Evolutionary conservation across 2,113 vertebrate genomes (phyloP).

Genomic region (Microcebus murinus): DNA sequence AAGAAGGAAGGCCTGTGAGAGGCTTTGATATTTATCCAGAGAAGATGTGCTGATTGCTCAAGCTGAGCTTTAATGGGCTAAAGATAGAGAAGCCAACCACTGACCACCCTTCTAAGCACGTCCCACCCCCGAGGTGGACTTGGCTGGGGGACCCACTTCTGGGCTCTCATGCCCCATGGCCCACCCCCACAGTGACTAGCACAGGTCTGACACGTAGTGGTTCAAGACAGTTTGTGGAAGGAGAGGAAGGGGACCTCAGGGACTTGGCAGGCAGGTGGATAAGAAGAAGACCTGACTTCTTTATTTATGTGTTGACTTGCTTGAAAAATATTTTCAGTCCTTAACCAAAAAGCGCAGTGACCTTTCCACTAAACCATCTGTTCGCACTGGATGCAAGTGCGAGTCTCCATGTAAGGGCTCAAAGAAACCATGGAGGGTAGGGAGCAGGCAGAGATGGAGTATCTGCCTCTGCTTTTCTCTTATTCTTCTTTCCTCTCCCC

Average conservation of each 20-base stretch:
- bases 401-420: neutral
- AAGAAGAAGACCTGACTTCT: neutral
- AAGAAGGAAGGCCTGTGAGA: too few species aligned
- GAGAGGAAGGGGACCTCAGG: neutral
- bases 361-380: neutral
- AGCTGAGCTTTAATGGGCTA: neutral
- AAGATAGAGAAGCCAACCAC: neutral
- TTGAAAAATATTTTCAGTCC: neutral
- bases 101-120: accelerated
- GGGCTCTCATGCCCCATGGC: neutral
- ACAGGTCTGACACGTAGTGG: neutral
- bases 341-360: neutral
- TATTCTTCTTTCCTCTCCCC: neutral
- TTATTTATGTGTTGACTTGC: neutral
- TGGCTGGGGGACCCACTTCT: neutral
- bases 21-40: neutral
- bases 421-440: accelerated
- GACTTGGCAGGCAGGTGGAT: neutral
- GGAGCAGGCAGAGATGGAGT: neutral
- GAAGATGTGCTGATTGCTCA: accelerated
- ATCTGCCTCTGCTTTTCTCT: neutral
- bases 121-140: neutral
- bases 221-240: neutral
- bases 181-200: neutral
- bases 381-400: neutral